These are phyloP conservation scores for Vanessa cardui DNA, from an alignment of 2,888 invertebrate genomes.

Conservation along the genomic window DNA sequence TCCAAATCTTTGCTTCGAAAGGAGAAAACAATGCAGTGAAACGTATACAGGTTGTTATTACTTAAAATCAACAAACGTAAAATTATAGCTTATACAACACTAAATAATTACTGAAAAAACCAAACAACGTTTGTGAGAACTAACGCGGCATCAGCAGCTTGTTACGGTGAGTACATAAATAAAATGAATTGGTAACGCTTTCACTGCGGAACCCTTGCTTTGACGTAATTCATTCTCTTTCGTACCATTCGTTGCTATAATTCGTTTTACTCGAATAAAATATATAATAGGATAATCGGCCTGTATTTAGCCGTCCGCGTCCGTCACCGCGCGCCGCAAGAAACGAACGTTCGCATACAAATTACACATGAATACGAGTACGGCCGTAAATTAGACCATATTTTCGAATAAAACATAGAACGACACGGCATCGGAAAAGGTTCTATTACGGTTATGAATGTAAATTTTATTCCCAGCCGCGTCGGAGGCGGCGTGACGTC, in stretches of 20 bases:
- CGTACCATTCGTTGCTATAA: neutral
- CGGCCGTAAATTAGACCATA: constrained; percentile 11
- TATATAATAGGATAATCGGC: constrained; percentile 11
- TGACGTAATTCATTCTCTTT: neutral
- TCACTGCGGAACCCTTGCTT: neutral
- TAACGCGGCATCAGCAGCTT: too few relatives aligned
- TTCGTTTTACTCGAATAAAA: constrained; percentile 1
- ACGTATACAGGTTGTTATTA: too few relatives aligned
- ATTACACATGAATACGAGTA: constrained; percentile 4
- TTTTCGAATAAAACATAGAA: constrained; percentile 24
- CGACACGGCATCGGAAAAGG: constrained; percentile 15
- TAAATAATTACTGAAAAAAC: too few relatives aligned
- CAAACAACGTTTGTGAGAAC: too few relatives aligned
- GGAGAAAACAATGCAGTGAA: too few relatives aligned
- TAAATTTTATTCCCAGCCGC: constrained; percentile 30
- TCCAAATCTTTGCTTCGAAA: too few relatives aligned
- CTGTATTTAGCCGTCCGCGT: constrained; percentile 8
- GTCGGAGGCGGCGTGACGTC: constrained; percentile 32
- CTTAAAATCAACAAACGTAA: too few relatives aligned
- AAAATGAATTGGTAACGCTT: neutral
- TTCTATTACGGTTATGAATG: constrained; percentile 31
- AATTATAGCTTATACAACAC: too few relatives aligned
- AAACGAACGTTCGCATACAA: constrained; percentile 10
- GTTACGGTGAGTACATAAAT: too few relatives aligned
- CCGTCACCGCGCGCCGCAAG: constrained; percentile 2